phyloP scores from a whole-genome alignment of 2,888 invertebrate genomes.

The Diaprepes abbreviatus region DNA sequence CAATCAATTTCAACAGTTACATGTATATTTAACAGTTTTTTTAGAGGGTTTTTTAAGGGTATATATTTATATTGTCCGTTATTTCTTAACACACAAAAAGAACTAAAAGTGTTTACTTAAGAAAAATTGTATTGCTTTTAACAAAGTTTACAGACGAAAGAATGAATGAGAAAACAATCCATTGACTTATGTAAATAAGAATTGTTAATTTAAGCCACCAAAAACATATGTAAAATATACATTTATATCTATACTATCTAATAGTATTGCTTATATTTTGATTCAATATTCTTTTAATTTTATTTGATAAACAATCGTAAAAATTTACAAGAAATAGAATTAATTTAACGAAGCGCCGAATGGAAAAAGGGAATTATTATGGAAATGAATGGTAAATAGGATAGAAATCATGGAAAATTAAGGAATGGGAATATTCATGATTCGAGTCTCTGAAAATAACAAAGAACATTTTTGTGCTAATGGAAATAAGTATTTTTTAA shows the following conservation, averaged over 20 bases:
- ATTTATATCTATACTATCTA: not conserved
- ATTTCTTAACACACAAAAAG: constrained; percentile 3
- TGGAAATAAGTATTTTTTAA: constrained; percentile 26
- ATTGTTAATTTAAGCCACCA: not conserved
- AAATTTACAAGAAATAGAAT: constrained; percentile 14
- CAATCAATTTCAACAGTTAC: constrained; percentile 29
- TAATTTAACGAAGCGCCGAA: not conserved
- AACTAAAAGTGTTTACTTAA: not conserved
- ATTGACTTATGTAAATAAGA: no score
- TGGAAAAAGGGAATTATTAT: constrained; percentile 29
- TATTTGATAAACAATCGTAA: not conserved
- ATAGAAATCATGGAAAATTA: constrained; percentile 33
- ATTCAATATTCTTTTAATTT: not conserved
- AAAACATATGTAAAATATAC: not conserved
- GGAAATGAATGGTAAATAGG: constrained; percentile 33
- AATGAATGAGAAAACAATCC: not conserved
- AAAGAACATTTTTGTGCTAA: constrained; percentile 30
- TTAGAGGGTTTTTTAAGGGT: not conserved
- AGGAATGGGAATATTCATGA: constrained; percentile 45
- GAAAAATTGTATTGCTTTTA: constrained; percentile 19
- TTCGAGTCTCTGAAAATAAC: constrained; percentile 42
- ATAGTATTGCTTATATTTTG: constrained; percentile 23
- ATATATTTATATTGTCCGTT: constrained; percentile 31
- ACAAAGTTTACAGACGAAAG: not conserved
- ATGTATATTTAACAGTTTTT: constrained; percentile 26